A percentile compares a stretch with the other conserved stretches of the same genome.
phyloP scores from a whole-genome alignment of 2,113 vertebrate species.

The Atherinomorus stipes region DNA sequence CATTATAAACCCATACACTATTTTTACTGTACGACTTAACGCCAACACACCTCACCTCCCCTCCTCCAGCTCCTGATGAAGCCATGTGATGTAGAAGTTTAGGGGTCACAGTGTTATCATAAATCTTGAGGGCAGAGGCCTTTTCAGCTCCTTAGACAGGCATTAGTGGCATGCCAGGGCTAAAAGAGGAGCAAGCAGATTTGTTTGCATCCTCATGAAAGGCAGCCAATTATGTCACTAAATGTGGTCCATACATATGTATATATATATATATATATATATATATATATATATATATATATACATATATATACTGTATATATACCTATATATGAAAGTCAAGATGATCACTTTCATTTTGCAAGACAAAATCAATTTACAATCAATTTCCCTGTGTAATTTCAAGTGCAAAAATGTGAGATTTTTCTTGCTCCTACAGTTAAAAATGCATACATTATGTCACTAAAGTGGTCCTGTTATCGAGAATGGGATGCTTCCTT shows the following conservation, averaged over 20 bases:
- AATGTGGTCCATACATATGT: too few species aligned
- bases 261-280: too few species aligned
- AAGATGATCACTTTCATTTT: neutral
- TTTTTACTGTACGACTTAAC: conserved; percentile 45
- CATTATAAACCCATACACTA: neutral
- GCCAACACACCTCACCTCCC: neutral
- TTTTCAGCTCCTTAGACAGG: conserved; percentile 28
- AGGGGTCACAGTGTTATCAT: conserved; percentile 34
- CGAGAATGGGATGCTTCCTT: conserved; percentile 31
- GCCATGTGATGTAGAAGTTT: conserved; percentile 39
- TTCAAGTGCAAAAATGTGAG: neutral
- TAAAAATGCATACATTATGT: conserved; percentile 6
- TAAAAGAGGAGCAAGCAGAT: conserved; percentile 55
- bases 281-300: too few species aligned
- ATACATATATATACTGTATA: too few species aligned
- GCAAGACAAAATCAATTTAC: neutral
- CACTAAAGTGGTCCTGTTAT: conserved; percentile 27
- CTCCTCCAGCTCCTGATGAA: conserved; percentile 18
- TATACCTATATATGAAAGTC: neutral
- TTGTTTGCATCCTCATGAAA: conserved; percentile 50
- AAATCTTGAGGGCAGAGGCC: conserved; percentile 33
- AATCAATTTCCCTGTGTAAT: neutral
- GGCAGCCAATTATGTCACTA: conserved; percentile 34
- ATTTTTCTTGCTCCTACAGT: neutral
- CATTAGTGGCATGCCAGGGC: conserved; percentile 46